These are phyloP conservation scores for Anguilla megastoma DNA, from an alignment of 2,797 vertebrate genomes.

Conservation along the genomic window DNA sequence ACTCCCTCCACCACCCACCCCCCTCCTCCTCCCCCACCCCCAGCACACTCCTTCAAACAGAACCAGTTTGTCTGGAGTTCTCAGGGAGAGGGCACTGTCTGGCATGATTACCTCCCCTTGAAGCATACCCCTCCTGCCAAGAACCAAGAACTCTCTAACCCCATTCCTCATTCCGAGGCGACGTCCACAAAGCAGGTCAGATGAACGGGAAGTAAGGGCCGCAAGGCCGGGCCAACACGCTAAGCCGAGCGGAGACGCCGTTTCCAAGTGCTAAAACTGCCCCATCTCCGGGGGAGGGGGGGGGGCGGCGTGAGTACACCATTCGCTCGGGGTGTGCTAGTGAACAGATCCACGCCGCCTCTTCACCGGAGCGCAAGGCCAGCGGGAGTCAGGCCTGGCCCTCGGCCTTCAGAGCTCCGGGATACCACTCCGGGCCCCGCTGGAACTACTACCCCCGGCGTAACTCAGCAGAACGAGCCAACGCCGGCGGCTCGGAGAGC, in stretches of 20 bases:
- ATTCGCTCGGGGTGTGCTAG: slow-evolving; percentile 43
- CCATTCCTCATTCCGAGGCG: background rate
- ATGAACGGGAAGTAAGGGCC: background rate
- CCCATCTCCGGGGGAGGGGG: background rate
- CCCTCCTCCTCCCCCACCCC: background rate
- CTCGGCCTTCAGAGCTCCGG: background rate
- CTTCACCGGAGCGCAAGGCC: slow-evolving; percentile 20
- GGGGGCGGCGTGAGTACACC: background rate
- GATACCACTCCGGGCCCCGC: background rate
- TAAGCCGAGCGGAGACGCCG: background rate
- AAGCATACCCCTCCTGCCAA: background rate
- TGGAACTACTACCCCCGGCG: background rate
- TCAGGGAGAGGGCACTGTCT: background rate
- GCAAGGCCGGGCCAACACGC: background rate
- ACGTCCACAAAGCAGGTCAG: background rate
- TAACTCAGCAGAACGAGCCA: background rate
- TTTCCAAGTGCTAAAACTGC: background rate
- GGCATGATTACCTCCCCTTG: background rate
- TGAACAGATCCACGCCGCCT: slow-evolving; percentile 42
- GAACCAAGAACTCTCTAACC: background rate
- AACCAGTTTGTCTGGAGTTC: slow-evolving; percentile 14
- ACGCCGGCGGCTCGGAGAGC: background rate
- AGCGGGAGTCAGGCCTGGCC: slow-evolving; percentile 38
- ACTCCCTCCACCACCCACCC: background rate
- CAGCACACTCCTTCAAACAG: background rate